Base-by-base conservation (phyloP, 2,797 vertebrate species). In the Lemur catta region DNA sequence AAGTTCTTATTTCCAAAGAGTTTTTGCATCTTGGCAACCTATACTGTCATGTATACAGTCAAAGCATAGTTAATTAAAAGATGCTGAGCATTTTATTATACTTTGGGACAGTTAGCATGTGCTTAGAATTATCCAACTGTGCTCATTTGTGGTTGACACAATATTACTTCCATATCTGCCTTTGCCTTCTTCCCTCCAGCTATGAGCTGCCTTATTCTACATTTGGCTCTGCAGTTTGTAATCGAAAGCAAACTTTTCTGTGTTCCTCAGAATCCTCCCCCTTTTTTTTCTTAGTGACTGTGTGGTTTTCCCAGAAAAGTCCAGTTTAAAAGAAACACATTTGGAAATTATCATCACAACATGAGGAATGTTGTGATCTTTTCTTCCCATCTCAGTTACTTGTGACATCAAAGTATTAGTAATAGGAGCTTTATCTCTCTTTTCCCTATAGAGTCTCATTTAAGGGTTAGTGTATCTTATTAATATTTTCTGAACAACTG, bases 101-200 rank as follows among this genome's bases (percentile, higher is more conserved):
- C 94, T 93, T 81, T 81, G 57, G 93, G 88, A 92, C 38, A 63
- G 84, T 92, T 86, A 88, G 41, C 93, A 72, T 94, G 92, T 85
- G 81, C 87, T 96, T 97, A 93, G 76, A 93, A 84, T 91, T 88
- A 92, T 67, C 80, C 61, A 79, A 3, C 93, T 93, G 28, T 88
- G 61, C 89, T 97, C 63, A 57, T 96, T 96, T 96, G 95, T 97
- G 97, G 95, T 84, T 79, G 74, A 84, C 55, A 92, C 85, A 72
- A 0, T 50, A 90, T 90, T 92, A 43, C 61, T 94, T 96, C 67
- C 88, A 55, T 88, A 87, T 93, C 87, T 79, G 57, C 92, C 48
- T 92, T 85, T 75, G 46, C 30, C 85, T 88, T 95, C 86, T 97
- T 94, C 74, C 79, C 84, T 87, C 30, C 41, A 87, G 48, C 90